Evolutionary conservation across 1,140 invertebrate genomes (phyloP), one percentile per base, ranked within the genome.

Genomic region (Hyles euphorbiae): DNA sequence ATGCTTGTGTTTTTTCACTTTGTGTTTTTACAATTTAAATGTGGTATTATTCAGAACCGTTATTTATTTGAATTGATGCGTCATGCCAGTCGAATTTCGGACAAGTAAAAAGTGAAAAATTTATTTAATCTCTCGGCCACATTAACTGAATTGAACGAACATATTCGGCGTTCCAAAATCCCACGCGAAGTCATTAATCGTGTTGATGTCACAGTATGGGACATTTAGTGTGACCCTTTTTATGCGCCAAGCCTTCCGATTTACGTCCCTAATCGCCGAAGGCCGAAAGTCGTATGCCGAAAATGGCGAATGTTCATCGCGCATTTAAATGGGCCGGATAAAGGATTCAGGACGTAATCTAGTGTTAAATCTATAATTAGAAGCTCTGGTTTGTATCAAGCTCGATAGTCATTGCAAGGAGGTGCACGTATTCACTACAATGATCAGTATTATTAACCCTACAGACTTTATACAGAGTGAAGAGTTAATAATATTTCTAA

Each of bases 221-320:
- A 87, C 84, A 85, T 87, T 87, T 85, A 87, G 82, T 87, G 81
- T 83, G 84, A 87, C 84, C 84, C 82, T 87, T 87, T 87, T 87
- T 81, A 82, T 76, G 73, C 74, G 72, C 56, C 63, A 68, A 76
- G 75, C 73, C 78, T 69, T 61, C 68, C 77, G 68, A 76, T 76
- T 74, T 71, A 72, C 71, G 68, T 72, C 72, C 76, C 76, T 87
- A 83, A 86, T 84, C 81, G 73, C 67, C 64, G 69, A 72, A 81
- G 67, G 67, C 71, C 70, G 73, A 78, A 79, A 67, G 75, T 67
- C 68, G 71, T 82, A 79, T 75, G 72, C 70, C 69, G 71, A 75
- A 60, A 64, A 47, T 54, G 55, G 33, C 34, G 7, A 52, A 34
- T 70, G 63, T 78, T 69, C 72, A 62, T 70, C 66, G 60, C 67